Conservation (phyloP, 2,797 vertebrate species). For the Holocentrus rufus region DNA sequence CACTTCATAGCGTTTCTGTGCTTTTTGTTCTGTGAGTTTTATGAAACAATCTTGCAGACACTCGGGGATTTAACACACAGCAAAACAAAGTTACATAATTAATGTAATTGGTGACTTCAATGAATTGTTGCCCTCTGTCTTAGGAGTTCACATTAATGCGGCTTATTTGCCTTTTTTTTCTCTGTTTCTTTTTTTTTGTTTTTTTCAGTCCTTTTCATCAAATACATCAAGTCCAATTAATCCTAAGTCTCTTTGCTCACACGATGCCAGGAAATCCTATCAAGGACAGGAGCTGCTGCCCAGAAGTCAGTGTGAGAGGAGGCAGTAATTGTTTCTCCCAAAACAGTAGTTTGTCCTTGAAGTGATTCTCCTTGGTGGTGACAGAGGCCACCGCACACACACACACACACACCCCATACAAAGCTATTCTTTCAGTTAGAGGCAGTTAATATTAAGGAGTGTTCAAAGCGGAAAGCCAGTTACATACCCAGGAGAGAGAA, state of each 20-base stretch:
- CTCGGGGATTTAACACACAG: neutral
- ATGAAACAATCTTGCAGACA: too few species aligned
- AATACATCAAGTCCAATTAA: neutral
- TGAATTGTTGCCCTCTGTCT: too few species aligned
- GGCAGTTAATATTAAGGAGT: too few species aligned
- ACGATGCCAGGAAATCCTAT: neutral
- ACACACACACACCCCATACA: too few species aligned
- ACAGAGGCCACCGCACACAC: neutral
- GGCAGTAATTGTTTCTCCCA: conserved; percentile 43
- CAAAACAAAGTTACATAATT: too few species aligned
- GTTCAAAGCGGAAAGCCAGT: too few species aligned
- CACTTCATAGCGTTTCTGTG: neutral
- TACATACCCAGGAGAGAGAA: too few species aligned
- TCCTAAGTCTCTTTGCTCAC: neutral
- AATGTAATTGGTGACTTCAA: neutral
- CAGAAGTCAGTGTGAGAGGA: conserved; percentile 16
- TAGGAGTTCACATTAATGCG: neutral
- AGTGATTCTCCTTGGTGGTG: conserved; percentile 7
- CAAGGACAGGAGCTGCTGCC: conserved; percentile 27
- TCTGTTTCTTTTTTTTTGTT: too few species aligned
- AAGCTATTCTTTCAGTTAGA: too few species aligned
- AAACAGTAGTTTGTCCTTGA: conserved; percentile 52
- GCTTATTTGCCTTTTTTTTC: neutral
- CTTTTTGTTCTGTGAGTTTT: neutral
- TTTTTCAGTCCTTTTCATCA: neutral